Evolutionary conservation across 1,140 invertebrate species (phyloP).

Genomic region (Leguminivora glycinivorella): DNA sequence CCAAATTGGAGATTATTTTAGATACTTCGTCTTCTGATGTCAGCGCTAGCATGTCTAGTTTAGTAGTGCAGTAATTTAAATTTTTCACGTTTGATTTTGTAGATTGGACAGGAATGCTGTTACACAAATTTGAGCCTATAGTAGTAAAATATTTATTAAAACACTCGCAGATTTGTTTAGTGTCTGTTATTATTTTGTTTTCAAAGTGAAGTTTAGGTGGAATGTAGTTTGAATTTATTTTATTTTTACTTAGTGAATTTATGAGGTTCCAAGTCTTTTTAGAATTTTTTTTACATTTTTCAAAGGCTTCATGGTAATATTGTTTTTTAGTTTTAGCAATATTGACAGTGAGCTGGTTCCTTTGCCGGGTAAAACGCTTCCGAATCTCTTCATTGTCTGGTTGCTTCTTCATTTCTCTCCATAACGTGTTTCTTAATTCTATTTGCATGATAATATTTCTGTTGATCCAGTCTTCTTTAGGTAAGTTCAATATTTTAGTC

Average conservation of each 20-base stretch:
- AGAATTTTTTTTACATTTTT: neutral
- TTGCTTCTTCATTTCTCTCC: neutral
- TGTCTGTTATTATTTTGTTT: neutral
- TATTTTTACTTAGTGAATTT: conserved; percentile 21
- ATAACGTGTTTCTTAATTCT: neutral
- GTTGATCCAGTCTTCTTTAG: neutral
- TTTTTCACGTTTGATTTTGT: neutral
- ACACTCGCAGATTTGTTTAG: neutral
- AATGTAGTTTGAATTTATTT: neutral
- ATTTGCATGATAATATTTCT: neutral
- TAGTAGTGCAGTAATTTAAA: neutral
- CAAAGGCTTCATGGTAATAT: conserved; percentile 10
- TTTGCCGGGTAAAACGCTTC: neutral
- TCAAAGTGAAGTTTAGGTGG: conserved; percentile 8
- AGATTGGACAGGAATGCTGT: neutral
- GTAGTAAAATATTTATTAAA: conserved; percentile 18
- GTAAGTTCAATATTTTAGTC: conserved; percentile 1
- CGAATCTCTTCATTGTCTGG: neutral
- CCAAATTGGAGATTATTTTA: neutral
- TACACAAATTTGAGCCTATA: conserved; percentile 2
- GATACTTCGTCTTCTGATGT: neutral
- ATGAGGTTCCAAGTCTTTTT: conserved; percentile 9
- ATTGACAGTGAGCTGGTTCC: neutral
- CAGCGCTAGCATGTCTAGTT: neutral
- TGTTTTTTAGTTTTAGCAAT: neutral